These are phyloP conservation scores for Cylas formicarius DNA, from an alignment of 1,140 invertebrate genomes.

Conservation along the genomic window DNA sequence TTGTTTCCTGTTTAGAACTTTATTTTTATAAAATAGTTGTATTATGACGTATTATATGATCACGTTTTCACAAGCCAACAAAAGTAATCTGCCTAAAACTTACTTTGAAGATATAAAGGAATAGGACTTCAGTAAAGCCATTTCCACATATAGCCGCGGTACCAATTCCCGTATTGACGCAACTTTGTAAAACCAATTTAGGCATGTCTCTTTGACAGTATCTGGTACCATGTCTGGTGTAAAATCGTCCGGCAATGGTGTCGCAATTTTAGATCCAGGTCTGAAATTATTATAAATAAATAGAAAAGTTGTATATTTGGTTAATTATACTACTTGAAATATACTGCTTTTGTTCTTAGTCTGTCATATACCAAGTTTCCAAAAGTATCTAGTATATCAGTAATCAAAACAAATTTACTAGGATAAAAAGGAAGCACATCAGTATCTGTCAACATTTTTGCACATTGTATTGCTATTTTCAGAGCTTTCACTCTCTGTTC, in stretches of 20 bases:
- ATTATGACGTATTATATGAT: no score
- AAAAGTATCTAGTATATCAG: constrained; percentile 93
- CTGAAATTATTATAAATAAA: constrained; percentile 16
- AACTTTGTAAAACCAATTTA: constrained; percentile 99
- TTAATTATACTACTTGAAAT: constrained; percentile 18
- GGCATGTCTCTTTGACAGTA: constrained; percentile 88
- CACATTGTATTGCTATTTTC: constrained; percentile 95
- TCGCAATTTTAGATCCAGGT: constrained; percentile 27
- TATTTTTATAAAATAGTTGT: no score
- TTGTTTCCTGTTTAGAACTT: no score
- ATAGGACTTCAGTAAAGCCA: constrained; percentile 87
- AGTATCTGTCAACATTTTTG: constrained; percentile 84
- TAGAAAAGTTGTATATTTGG: background rate
- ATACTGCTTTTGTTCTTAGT: constrained; percentile 65
- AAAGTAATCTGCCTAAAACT: background rate
- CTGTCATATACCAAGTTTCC: constrained; percentile 86
- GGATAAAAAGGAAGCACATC: constrained; percentile 92
- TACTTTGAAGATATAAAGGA: constrained; percentile 57
- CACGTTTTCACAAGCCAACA: no score
- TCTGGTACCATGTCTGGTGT: constrained; percentile 74
- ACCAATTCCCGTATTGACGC: constrained; percentile 93
- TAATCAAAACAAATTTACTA: constrained; percentile 94
- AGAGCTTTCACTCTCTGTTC: constrained; percentile 93
- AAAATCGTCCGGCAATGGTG: constrained; percentile 59
- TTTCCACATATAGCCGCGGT: constrained; percentile 91